Evolutionary conservation across 2,113 vertebrate species (phyloP), one percentile per base, ranked within the genome.

Genomic region (Crocuta crocuta): DNA sequence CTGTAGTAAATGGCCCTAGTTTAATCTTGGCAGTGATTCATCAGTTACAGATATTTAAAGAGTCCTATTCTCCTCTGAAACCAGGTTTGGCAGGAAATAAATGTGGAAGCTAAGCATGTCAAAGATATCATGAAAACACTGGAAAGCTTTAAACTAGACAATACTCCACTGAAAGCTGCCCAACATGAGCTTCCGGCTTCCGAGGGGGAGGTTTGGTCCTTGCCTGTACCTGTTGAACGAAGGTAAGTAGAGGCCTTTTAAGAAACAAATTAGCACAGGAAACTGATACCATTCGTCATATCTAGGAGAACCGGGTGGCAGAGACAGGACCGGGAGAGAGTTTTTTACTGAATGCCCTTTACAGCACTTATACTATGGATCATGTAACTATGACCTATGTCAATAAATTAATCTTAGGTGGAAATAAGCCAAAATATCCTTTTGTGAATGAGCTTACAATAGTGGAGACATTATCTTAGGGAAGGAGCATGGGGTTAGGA

Each of bases 21-120:
- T 95, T 94, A 71, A 85, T 78, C n/a, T 95, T 73, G 82, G 13
- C 12, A 74, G 48, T 93, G 31, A 79, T 94, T 89, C 92, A 10
- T 96, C 86, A 82, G 3, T 91, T 82, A 55, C 1, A 89, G 68
- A 79, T 86, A 89, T 79, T 70, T 93, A 91, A 94, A 92, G 61
- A 70, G 6, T 21, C 11, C 10, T 74, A 33, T 92, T 98, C 55
- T 90, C 76, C 45, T 97, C 55, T 98, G 97, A 94, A 89, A 98
- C 95, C 97, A 99, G 99, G 98, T 99, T 98, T 99, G 99, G 99
- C 99, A 99, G 96, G 99, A 99, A 98, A 99, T 99, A 94, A 99
- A 98, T 66, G 99, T 99, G 96, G 99, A 99, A 99, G 99, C 99
- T 79, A 99, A 99, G 82, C 99, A 99, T 16, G 99, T 99, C 95